Base-by-base conservation (phyloP, 2,888 invertebrate genomes). In the Drosophila suboccidentalis region DNA sequence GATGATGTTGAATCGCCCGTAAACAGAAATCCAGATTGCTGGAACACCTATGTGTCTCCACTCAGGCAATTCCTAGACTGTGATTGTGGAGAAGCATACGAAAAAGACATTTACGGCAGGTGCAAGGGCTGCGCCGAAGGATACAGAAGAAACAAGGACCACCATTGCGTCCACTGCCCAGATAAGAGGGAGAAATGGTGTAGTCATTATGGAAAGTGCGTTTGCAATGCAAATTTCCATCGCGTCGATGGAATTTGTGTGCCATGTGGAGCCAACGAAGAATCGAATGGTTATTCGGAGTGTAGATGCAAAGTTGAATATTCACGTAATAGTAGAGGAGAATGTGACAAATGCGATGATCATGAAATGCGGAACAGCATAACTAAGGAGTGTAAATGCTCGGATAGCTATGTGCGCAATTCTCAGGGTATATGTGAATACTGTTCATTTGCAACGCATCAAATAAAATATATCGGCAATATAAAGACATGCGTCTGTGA, bases 131-230 rank as follows among this genome's bases (percentile, higher is more conserved):
- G 38, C n/a, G 0, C 2, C 38, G 4, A 38, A 2, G 38, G 38
- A 38, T 38, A 38, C 1, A 38, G 38, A 0, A n/a, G n/a, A 38
- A 38, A 13, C n/a, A 22, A 9, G 0, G 2, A 26, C 0, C 10
- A 38, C 15, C 1, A 39, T 10, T 53, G 53, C 6, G 8, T 39
- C 8, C 39, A 39, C 15, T 53, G 53, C 26, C 53, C 53, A n/a
- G 11, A 39, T n/a, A 15, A 26, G 26, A 22, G 15, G 2, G 38
- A 38, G 6, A 26, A 5, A 15, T 53, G 39, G 53, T 53, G 53
- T 26, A 4, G 1, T 0, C 2, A 1, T 9, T 1, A 2, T 2
- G 1, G 5, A 0, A 39, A 15, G 15, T 53, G 53, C 15, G n/a
- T 53, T 11, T 53, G 53, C 39, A 8, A 15, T 0, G 26, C 11